Evolutionary conservation across 2,888 invertebrate genomes (phyloP).

Genomic region (Proisotoma minuta): DNA sequence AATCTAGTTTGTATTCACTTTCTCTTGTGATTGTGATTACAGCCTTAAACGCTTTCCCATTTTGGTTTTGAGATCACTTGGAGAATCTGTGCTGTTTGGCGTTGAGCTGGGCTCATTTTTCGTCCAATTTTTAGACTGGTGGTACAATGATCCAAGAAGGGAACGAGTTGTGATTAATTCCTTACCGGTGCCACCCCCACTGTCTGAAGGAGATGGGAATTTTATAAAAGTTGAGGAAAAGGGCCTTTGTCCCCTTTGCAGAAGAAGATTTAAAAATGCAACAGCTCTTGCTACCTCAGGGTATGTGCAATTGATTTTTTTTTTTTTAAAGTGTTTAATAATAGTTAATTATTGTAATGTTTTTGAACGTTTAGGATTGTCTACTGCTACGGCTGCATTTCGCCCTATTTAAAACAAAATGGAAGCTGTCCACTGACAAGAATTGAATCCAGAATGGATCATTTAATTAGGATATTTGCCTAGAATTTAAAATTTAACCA

Average conservation of each 20-base stretch:
- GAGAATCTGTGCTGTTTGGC: conserved; percentile 30
- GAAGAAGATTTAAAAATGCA: conserved; percentile 33
- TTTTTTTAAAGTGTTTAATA: not conserved
- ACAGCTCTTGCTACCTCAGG: conserved; percentile 39
- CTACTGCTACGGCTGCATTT: conserved; percentile 40
- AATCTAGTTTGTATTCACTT: not conserved
- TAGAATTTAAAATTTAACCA: too few relatives aligned
- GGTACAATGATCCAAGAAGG: conserved; percentile 31
- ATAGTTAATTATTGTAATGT: conserved; percentile 1
- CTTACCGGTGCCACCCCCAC: conserved; percentile 23
- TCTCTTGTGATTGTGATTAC: not conserved
- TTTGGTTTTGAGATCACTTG: conserved; percentile 21
- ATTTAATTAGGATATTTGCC: conserved; percentile 38
- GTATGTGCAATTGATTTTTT: conserved; percentile 12
- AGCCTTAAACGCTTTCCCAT: conserved; percentile 13
- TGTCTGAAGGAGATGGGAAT: conserved; percentile 11
- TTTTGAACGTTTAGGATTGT: conserved; percentile 23
- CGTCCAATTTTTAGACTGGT: conserved; percentile 43
- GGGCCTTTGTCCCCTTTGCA: conserved; percentile 38
- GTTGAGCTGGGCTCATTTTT: conserved; percentile 42
- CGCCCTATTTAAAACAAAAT: conserved; percentile 25
- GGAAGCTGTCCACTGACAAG: conserved; percentile 35
- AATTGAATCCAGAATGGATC: conserved; percentile 24
- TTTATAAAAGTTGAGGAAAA: conserved; percentile 25
- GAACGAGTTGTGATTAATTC: conserved; percentile 20